These are phyloP conservation scores for Nannobrachium achirus DNA, from an alignment of 2,113 vertebrate species.

Conservation along the genomic window DNA sequence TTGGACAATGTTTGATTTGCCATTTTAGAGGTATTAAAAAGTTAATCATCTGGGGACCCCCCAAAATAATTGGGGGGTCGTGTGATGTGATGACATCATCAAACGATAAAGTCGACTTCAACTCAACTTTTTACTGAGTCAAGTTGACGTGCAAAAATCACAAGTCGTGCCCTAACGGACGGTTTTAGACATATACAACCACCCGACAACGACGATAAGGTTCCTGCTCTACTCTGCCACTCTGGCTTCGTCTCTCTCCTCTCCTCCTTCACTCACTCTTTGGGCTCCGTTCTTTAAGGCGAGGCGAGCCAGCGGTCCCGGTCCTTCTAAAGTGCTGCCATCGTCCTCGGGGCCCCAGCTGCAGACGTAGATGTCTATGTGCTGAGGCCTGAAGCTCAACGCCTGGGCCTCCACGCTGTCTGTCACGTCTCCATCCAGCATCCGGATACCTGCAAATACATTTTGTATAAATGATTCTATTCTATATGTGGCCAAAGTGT, in stretches of 20 bases:
- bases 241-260: not conserved
- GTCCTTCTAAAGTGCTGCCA: constrained; percentile 92
- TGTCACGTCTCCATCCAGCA: constrained; percentile 95
- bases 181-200: no score
- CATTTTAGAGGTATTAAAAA: no score
- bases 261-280: constrained; percentile 77
- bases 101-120: no score
- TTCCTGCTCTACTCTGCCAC: no score
- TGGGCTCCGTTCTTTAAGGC: constrained; percentile 88
- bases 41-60: no score
- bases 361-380: constrained; percentile 93
- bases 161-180: no score
- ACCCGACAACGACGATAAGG: no score
- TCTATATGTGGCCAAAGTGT: not conserved
- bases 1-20: no score
- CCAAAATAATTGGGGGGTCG: no score
- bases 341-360: constrained; percentile 98
- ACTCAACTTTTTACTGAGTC: no score
- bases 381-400: constrained; percentile 88
- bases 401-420: constrained; percentile 94
- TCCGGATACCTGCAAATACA: constrained; percentile 86
- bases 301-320: constrained; percentile 88
- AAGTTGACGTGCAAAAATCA: no score
- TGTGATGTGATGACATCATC: no score
- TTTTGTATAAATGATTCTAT: not conserved